Conservation (phyloP, 2,888 invertebrate species). For the Elmis aenea region DNA sequence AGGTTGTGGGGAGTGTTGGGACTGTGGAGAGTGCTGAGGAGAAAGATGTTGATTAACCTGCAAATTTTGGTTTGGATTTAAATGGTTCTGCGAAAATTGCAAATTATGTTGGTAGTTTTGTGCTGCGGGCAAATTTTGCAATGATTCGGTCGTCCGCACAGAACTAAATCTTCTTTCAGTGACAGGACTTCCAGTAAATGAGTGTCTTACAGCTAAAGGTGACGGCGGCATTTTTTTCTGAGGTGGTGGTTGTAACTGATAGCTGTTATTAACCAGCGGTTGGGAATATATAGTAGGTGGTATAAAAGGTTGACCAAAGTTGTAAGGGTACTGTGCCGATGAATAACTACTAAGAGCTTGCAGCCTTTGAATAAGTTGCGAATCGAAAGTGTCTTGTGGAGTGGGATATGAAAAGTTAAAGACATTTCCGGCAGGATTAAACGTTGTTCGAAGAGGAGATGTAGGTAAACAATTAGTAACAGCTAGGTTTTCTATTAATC, state of each 20-base stretch:
- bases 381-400: constrained; percentile 38
- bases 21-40: constrained; percentile 42
- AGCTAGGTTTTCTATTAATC: constrained; percentile 41
- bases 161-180: constrained; percentile 33
- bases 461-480: constrained; percentile 39
- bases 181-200: constrained; percentile 35
- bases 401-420: constrained; percentile 39
- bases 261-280: constrained; percentile 36
- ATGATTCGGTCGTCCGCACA: constrained; percentile 35
- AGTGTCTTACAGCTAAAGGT: constrained; percentile 37
- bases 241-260: constrained; percentile 40
- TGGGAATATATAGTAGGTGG: constrained; percentile 31
- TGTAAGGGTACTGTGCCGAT: constrained; percentile 30
- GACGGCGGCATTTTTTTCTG: constrained; percentile 39
- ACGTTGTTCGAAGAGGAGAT: constrained; percentile 39
- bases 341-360: constrained; percentile 49
- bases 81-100: constrained; percentile 21
- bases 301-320: constrained; percentile 27
- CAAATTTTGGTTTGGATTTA: constrained; percentile 38
- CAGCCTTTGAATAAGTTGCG: constrained; percentile 50
- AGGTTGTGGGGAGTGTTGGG: constrained; percentile 33
- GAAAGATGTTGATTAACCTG: constrained; percentile 25
- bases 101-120: constrained; percentile 15
- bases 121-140: constrained; percentile 30
- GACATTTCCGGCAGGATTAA: constrained; percentile 34